Base-by-base conservation (phyloP, 2,888 invertebrate species). In the Melinopterus prodromus region DNA sequence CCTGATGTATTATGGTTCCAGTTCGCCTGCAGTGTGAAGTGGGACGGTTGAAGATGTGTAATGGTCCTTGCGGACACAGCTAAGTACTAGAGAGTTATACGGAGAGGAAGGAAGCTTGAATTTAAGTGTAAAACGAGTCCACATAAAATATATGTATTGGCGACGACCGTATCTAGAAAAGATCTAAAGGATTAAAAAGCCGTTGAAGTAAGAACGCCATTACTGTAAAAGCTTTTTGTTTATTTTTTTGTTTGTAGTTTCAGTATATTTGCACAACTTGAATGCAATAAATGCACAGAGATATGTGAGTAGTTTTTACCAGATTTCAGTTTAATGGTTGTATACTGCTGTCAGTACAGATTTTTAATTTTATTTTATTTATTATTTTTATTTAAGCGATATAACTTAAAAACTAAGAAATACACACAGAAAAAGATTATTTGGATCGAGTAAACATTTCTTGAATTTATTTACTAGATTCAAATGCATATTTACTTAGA, bases 41-140 rank as follows among this genome's bases (percentile, higher is more conserved):
- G 53, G 53, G 53, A 53, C 53, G 53, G 53, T 53, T 53, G 53
- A 53, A 53, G 53, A 53, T 53, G 53, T 53, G 53, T 53, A 53
- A 53, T 53, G 53, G 53, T 53, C 53, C 53, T 53, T 53, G 53
- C 53, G 53, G 53, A 53, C 53, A 53, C 53, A 53, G 53, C 53
- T 53, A 53, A 53, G 53, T 53, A 53, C 53, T 53, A 4, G 53
- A 53, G 53, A 53, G 53, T 53, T 53, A 53, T 53, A 53, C 53
- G 53, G 53, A 53, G 53, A 53, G 53, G 53, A 53, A 53, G 53
- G 53, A 53, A 53, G 53, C 53, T 53, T 12, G 53, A 53, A 53
- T 53, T 53, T 53, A 53, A 53, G 53, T 53, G 53, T 53, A 53
- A 53, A 53, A 53, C 53, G 53, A 53, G 53, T 53, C 53, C 53